Evolutionary conservation across 2,113 vertebrate species (phyloP), one percentile per base, ranked within the genome.

Genomic region (Pelecanoides urinatrix): DNA sequence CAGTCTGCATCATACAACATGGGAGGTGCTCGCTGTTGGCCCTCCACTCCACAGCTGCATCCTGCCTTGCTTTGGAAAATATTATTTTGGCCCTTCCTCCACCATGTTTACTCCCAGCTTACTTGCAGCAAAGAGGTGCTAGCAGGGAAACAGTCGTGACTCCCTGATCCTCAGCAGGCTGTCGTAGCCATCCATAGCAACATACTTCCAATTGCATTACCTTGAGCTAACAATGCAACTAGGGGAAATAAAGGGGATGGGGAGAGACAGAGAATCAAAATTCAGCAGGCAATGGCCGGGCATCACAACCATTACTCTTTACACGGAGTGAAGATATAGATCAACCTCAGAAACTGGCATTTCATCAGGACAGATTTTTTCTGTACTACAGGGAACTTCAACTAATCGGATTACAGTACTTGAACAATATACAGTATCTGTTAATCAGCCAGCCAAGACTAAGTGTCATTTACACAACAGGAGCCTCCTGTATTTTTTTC

Each of bases 1-100:
- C 2, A 16, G 3, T 36, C 23, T 61, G 65, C 52, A n/a, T 49
- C 8, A 40, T 10, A 40, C 0, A 0, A 76, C 8, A 19, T 6
- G 6, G 36, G n/a, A 89, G 32, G 20, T 62, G 14, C 52, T 71
- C 3, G 4, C 19, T 79, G 36, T 29, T 80, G 8, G 8, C 11
- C 23, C 9, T 47, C n/a, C 56, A 14, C 13, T 32, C 22, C 30
- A 66, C 4, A 44, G 29, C 15, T 49, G 27, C 30, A 78, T 26
- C 13, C 29, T 58, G 7, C 21, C 16, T 45, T 91, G 53, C 42
- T 90, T 82, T 62, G 27, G 84, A 94, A 85, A 88, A 56, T 11
- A 52, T 12, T 78, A 2, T 53, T 79, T 93, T 76, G n/a, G 45
- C 17, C 56, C 32, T 79, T 76, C 10, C 19, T 61, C 20, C 32